These are phyloP conservation scores for Vanessa atalanta DNA, from an alignment of 1,140 invertebrate genomes.

Conservation along the genomic window DNA sequence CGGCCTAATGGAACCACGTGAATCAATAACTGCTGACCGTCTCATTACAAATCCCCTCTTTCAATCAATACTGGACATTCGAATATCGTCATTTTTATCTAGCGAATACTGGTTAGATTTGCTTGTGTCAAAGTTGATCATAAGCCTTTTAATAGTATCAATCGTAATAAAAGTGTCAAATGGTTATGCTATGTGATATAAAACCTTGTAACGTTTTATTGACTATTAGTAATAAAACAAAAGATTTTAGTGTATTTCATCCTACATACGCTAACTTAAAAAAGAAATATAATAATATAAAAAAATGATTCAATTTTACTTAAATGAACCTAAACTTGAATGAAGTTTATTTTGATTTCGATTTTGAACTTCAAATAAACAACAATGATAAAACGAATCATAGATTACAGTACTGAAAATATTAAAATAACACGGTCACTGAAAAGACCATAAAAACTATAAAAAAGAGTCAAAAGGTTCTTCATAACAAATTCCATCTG, in stretches of 20 bases:
- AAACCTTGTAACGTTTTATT: conserved; percentile 62
- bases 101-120: conserved; percentile 39
- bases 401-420: no score
- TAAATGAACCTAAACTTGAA: no score
- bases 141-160: conserved; percentile 57
- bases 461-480: no score
- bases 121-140: conserved; percentile 12
- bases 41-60: conserved; percentile 65
- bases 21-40: conserved; percentile 75
- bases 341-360: no score
- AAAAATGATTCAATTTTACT: no score
- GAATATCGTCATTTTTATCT: conserved; percentile 36
- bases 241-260: conserved; percentile 22
- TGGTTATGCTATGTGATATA: conserved; percentile 52
- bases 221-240: conserved; percentile 50
- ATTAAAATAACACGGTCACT: no score
- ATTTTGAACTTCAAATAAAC: no score
- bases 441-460: no score
- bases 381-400: no score
- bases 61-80: conserved; percentile 51
- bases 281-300: not conserved
- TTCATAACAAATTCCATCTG: not conserved
- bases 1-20: conserved; percentile 65
- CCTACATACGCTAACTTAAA: conserved; percentile 30
- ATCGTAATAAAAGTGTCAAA: conserved; percentile 72